These are phyloP conservation scores for Eubasilissa regina DNA, from an alignment of 1,140 invertebrate genomes.

Conservation along the genomic window DNA sequence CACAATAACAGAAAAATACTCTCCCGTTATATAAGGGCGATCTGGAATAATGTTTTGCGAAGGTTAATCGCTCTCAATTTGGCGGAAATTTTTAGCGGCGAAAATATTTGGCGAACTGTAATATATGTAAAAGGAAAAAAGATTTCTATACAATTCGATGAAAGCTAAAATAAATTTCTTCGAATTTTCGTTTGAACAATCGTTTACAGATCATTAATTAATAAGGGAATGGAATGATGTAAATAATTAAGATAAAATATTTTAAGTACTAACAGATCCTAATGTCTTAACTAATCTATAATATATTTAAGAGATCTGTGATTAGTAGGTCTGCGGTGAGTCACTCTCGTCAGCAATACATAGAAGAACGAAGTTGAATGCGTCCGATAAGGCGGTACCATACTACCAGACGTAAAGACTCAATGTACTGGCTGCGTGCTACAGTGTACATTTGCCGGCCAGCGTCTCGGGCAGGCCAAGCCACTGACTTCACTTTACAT, in stretches of 20 bases:
- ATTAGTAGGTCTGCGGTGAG: too few relatives aligned
- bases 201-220: conserved; percentile 5
- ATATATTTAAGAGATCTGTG: too few relatives aligned
- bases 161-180: too few relatives aligned
- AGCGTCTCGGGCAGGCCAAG: too few relatives aligned
- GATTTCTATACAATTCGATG: neutral
- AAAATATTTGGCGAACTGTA: neutral
- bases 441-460: too few relatives aligned
- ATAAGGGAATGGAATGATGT: neutral
- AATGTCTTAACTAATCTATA: too few relatives aligned
- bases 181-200: neutral
- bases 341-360: too few relatives aligned
- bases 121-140: neutral
- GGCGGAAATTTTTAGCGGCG: neutral
- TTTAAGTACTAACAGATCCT: neutral
- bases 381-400: too few relatives aligned
- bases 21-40: neutral
- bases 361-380: too few relatives aligned
- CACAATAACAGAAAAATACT: conserved; percentile 36
- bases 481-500: too few relatives aligned
- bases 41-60: conserved; percentile 1
- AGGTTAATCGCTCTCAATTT: conserved; percentile 1
- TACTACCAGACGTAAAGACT: too few relatives aligned
- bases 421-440: too few relatives aligned
- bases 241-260: conserved; percentile 25